Evolutionary conservation across 2,113 vertebrate species (phyloP).

Genomic region (Notiomystis cincta): DNA sequence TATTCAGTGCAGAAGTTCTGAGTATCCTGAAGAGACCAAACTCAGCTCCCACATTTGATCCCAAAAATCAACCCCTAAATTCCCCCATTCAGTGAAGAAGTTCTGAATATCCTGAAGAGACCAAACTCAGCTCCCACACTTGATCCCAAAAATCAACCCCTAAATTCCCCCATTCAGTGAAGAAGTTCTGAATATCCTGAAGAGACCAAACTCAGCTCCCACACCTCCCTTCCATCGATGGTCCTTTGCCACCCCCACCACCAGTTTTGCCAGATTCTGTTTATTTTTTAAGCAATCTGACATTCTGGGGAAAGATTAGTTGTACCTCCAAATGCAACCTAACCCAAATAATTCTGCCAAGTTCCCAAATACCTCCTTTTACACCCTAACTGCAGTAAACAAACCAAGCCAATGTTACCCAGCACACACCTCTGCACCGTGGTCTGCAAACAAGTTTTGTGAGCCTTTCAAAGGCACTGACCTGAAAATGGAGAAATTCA

Average conservation of each 20-base stretch:
- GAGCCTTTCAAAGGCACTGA: neutral
- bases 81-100: too few relatives aligned
- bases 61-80: too few relatives aligned
- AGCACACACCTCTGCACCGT: accelerated
- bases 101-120: neutral
- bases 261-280: neutral
- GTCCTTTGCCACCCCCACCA: neutral
- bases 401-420: neutral
- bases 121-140: neutral
- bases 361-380: neutral
- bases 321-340: neutral
- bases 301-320: neutral
- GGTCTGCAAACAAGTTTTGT: neutral
- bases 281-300: neutral
- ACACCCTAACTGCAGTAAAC: neutral
- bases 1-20: too few relatives aligned
- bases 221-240: neutral
- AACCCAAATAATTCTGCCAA: neutral
- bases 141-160: neutral
- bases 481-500: neutral
- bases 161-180: neutral
- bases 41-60: too few relatives aligned
- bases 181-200: neutral
- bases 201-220: neutral
- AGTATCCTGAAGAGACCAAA: too few relatives aligned